A percentile compares a stretch with the other conserved stretches of the same genome.
phyloP scores from a whole-genome alignment of 1,140 invertebrate genomes.

The Drosophila arizonae region DNA sequence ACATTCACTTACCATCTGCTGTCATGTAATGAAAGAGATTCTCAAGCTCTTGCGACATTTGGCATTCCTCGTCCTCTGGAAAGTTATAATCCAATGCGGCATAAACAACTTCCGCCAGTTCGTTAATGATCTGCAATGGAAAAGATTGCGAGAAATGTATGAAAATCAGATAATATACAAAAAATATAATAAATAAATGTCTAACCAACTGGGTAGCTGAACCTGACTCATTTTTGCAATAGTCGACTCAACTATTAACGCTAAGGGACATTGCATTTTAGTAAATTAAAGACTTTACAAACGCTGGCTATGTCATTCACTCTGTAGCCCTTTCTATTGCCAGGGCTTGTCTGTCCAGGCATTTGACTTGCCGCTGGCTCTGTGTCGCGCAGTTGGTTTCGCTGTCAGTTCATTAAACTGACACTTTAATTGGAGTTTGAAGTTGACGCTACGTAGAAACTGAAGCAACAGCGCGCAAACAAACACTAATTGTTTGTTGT shows the following conservation, averaged over 20 bases:
- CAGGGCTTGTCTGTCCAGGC: not conserved
- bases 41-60: constrained; percentile 92
- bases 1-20: constrained; percentile 84
- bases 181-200: not conserved
- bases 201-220: not conserved
- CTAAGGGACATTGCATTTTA: too few relatives aligned
- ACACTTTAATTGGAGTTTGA: constrained; percentile 78
- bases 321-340: constrained; percentile 21
- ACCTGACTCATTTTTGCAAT: too few relatives aligned
- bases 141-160: constrained; percentile 4
- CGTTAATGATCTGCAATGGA: constrained; percentile 88
- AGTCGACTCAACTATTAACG: constrained; percentile 2
- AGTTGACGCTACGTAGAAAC: constrained; percentile 73
- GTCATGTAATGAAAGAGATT: constrained; percentile 93
- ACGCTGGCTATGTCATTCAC: not conserved
- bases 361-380: not conserved
- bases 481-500: constrained; percentile 53
- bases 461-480: constrained; percentile 52
- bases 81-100: constrained; percentile 94
- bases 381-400: constrained; percentile 21
- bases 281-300: not conserved
- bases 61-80: constrained; percentile 91
- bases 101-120: constrained; percentile 92
- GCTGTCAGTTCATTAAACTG: constrained; percentile 77
- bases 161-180: constrained; percentile 22